Conservation (phyloP, 53 echinoderm and acorn worm species). For the Holothuria leucospilota region DNA sequence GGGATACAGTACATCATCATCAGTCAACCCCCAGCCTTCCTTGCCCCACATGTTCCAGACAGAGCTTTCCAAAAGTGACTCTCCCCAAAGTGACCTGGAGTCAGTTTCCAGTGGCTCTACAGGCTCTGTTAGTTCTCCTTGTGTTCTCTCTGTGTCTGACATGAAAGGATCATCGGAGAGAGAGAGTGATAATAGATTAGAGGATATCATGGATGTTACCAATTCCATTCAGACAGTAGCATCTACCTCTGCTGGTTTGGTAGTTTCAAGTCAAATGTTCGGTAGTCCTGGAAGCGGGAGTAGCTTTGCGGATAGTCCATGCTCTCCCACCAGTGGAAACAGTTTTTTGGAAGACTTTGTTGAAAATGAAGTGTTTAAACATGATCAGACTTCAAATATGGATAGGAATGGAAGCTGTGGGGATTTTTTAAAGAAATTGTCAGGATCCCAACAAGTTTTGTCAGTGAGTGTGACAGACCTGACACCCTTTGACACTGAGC, state of each 20-base stretch:
- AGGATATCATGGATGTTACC: slow-evolving; percentile 79
- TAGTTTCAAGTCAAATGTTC: slow-evolving; percentile 25
- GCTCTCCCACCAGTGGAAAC: background rate
- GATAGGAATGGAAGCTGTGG: background rate
- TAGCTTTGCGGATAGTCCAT: background rate
- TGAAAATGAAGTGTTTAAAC: slow-evolving; percentile 12
- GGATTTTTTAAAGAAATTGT: background rate
- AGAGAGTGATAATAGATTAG: slow-evolving; percentile 72
- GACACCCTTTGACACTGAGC: slow-evolving; percentile 38
- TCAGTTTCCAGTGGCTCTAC: slow-evolving; percentile 66
- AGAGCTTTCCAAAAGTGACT: slow-evolving; percentile 59
- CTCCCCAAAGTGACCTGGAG: slow-evolving; percentile 83
- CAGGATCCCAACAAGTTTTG: slow-evolving; percentile 44
- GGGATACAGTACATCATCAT: background rate
- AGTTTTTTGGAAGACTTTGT: slow-evolving; percentile 15
- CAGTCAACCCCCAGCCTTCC: slow-evolving; percentile 5
- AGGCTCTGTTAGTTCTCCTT: slow-evolving; percentile 74
- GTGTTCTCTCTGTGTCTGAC: slow-evolving; percentile 22
- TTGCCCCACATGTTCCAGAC: slow-evolving; percentile 42
- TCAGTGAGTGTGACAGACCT: slow-evolving; percentile 22
- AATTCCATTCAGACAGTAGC: slow-evolving; percentile 46
- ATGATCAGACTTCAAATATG: background rate
- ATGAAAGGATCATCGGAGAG: background rate
- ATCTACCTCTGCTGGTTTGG: slow-evolving; percentile 18
- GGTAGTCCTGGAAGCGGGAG: slow-evolving; percentile 23